phyloP scores from a whole-genome alignment of 2,113 vertebrate species.

The Ciconia boyciana region DNA sequence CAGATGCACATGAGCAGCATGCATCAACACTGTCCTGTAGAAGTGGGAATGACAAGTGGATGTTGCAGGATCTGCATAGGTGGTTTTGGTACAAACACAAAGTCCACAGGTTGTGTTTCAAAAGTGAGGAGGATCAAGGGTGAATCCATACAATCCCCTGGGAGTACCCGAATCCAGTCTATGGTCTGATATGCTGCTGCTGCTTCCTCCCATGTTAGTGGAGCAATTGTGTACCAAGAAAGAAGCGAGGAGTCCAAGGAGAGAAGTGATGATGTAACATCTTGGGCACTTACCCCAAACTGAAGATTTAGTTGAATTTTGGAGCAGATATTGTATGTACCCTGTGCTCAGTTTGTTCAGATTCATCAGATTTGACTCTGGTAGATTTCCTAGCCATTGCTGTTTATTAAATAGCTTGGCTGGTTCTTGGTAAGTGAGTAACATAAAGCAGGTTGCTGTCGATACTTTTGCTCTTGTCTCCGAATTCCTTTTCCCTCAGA shows the following conservation, averaged over 20 bases:
- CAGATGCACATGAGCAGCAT: rapidly evolving
- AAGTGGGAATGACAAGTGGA: no score
- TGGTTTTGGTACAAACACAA: neutral
- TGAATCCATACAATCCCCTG: neutral
- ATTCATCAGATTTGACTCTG: neutral
- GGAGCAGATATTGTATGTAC: neutral
- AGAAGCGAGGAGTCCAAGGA: neutral
- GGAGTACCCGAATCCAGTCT: neutral
- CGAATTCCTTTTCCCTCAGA: neutral
- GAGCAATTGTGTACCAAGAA: neutral
- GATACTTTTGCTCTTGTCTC: neutral
- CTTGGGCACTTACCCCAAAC: neutral
- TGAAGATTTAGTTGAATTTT: neutral
- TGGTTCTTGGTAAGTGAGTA: neutral
- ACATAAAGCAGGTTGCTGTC: neutral
- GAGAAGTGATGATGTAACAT: rapidly evolving
- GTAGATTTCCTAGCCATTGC: neutral
- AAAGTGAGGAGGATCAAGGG: neutral
- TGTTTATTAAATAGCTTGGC: neutral
- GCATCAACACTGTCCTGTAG: neutral
- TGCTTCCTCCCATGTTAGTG: neutral
- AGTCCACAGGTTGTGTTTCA: neutral
- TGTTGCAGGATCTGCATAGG: neutral
- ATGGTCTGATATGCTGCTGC: neutral
- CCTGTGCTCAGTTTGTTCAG: neutral